Conservation (phyloP, 1,140 invertebrate genomes). For the Daktulosphaira vitifoliae region DNA sequence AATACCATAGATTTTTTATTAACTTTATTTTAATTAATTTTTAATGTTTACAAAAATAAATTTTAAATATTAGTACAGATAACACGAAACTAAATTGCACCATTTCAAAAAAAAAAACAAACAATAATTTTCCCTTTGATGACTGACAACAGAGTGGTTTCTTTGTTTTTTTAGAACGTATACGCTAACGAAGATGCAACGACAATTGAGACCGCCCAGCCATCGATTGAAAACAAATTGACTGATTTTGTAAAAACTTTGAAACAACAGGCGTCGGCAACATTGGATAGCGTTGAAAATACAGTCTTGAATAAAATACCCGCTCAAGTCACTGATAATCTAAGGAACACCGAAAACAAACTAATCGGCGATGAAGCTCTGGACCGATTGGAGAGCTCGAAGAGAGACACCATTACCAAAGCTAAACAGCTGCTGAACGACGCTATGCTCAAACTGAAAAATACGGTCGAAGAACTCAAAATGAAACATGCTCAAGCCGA, state of each 20-base stretch:
- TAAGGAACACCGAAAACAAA: neutral
- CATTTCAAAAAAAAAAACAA: too few species aligned
- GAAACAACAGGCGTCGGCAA: neutral
- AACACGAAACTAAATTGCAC: too few species aligned
- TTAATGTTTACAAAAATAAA: too few species aligned
- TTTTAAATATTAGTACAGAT: too few species aligned
- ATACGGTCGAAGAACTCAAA: neutral
- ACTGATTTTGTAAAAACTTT: neutral
- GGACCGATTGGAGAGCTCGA: neutral
- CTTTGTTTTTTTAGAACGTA: too few species aligned
- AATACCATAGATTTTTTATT: too few species aligned
- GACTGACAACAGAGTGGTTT: too few species aligned
- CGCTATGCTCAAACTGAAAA: neutral
- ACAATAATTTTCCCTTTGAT: too few species aligned
- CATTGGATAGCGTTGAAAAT: neutral
- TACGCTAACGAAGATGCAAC: too few species aligned
- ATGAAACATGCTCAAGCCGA: neutral
- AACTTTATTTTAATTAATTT: too few species aligned
- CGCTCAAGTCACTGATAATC: neutral
- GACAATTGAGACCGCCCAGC: neutral
- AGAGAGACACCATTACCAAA: neutral
- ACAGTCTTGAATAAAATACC: neutral
- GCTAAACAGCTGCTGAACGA: conserved; percentile 8
- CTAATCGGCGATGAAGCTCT: neutral
- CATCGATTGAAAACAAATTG: neutral